Percentiles rank a stretch among this genome's conserved stretches.
These are phyloP conservation scores for Myanophis thanlyinensis DNA, from an alignment of 2,113 vertebrate species.

Conservation along the genomic window DNA sequence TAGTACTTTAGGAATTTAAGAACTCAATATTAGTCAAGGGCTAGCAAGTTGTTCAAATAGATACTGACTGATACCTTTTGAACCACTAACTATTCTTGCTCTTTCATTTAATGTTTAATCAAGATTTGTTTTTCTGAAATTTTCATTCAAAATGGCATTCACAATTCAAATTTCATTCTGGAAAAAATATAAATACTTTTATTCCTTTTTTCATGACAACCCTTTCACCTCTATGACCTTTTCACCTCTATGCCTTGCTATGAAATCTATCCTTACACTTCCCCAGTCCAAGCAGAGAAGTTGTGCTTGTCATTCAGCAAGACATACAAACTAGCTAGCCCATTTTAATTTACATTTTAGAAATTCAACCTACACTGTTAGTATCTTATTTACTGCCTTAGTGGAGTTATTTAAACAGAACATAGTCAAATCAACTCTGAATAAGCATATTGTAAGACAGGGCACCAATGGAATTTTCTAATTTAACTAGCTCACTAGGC, in stretches of 20 bases:
- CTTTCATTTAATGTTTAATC: not conserved
- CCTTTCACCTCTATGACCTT: not conserved
- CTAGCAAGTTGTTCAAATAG: not conserved
- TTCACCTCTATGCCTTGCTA: not conserved
- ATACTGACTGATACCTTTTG: not conserved
- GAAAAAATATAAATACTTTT: not conserved
- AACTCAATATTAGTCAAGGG: not conserved
- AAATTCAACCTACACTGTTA: not conserved
- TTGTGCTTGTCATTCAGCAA: not conserved
- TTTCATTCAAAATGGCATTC: not conserved
- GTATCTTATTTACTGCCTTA: not conserved
- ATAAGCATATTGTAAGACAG: not conserved
- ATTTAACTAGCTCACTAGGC: not conserved
- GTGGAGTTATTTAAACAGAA: not conserved
- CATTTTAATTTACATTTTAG: not conserved
- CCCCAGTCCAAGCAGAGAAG: not conserved
- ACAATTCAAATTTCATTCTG: not conserved
- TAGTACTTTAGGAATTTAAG: not conserved
- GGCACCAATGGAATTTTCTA: not conserved
- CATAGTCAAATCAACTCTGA: not conserved
- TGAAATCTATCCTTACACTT: not conserved
- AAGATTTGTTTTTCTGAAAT: not conserved
- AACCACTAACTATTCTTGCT: not conserved
- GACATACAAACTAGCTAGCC: not conserved
- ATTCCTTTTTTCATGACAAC: not conserved